Evolutionary conservation across 2,797 vertebrate species (phyloP), one percentile per base, ranked within the genome.

Genomic region (Okamejei kenojei): DNA sequence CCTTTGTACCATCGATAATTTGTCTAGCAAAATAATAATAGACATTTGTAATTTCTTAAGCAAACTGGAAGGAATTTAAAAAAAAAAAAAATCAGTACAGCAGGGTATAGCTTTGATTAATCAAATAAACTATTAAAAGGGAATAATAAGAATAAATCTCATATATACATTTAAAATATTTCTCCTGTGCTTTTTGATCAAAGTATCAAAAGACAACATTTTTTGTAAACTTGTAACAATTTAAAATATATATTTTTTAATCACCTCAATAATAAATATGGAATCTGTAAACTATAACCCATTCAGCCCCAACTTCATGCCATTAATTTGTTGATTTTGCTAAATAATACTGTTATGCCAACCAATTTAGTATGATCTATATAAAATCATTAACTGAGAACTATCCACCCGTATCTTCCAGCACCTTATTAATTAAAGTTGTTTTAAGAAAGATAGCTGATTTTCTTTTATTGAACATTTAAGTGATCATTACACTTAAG

Each of bases 1-100:
- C 29, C 32, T 90, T 90, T 68, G 65, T 68, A 38, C 35, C 86
- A 90, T 71, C 7, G 32, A 68, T 68, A 65, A 88, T 32, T 68
- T 88, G 35, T 35, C 29, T n/a, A 68, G 63, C 84, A 88, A 88
- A 88, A 23, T 88, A 88, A 88, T 88, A 88, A 35, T 8, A 68
- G n/a, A 1, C 7, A 88, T 17, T 63, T 7, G 32, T 88, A 35
- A 35, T 88, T 88, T 88, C 21, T 68, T n/a, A 29, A 61, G 17
- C 29, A 86, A 88, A 63, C 15, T 63, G 32, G 15, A 86, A 88
- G 32, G 15, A 21, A 35, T 65, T 17, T 17, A 15, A 9, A 65
- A 17, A 68, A n/a, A 1, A 65, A 5, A 65, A 68, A 65, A 45
- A 2, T 54, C 5, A 84, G 0, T 1, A 84, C 15, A 11, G 71